Base-by-base conservation (phyloP, 2,797 vertebrate species). In the Cryptoprocta ferox region DNA sequence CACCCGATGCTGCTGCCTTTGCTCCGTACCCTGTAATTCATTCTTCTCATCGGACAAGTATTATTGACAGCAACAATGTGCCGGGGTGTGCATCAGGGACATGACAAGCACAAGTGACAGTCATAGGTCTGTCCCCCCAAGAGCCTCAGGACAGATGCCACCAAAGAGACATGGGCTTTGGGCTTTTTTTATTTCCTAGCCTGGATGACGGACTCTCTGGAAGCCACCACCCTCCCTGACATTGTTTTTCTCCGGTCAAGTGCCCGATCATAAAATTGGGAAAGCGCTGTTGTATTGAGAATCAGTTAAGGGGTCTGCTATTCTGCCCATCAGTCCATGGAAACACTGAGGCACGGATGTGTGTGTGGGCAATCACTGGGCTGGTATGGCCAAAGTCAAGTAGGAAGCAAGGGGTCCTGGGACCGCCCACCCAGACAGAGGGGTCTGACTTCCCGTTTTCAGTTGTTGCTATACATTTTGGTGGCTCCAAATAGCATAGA, bases 291-390 rank as follows among this genome's bases (percentile, higher is more conserved):
- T 24, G 68, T 24, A 13, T 39, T 26, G 24, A 66, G 30, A 45
- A 5, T 32, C 24, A 2, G 32, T 1, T 1, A 19, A 8, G 56
- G 37, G 24, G 14, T 4, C 18, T 24, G 26, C 32, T 15, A 32
- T 3, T 66, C n/a, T 37, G 45, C 37, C 12, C 68, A 2, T 10
- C 0, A 6, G 24, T 18, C 2, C 0, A 2, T 0, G 45, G n/a
- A 45, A n/a, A 53, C 24, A 2, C 30, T 6, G 42, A 39, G 50
- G 61, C 50, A 3, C 0, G 6, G 19, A 2, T 37, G 42, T 32
- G 21, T 61, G 9, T n/a, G 32, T 15, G n/a, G 21, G 6, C n/a
- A 4, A 14, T 14, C 45, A 65, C 16, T 0, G 13, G 66, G 6
- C 53, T 6, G 4, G 2, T 0, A 3, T 16, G 35, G 59, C 42